These are phyloP conservation scores for Pseudomyrmex sp. DNA, from an alignment of 1,140 invertebrate genomes.

Conservation along the genomic window DNA sequence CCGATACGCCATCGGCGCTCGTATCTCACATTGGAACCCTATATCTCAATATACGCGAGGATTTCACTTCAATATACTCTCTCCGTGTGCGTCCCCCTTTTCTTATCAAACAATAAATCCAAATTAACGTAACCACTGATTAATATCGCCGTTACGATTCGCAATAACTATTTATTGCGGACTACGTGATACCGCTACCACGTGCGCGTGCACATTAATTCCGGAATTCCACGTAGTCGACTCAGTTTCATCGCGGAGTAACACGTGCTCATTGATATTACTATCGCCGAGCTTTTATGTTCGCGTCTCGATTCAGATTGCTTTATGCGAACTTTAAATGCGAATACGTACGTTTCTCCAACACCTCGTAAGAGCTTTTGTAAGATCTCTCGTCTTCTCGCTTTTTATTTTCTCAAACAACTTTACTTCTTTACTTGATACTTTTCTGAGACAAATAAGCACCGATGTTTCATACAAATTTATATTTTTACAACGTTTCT, in stretches of 20 bases:
- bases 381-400: too few species aligned
- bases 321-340: conserved; percentile 13
- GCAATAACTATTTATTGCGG: conserved; percentile 45
- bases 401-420: background rate
- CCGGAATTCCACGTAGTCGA: conserved; percentile 50
- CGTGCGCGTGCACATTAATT: conserved; percentile 35
- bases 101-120: conserved; percentile 52
- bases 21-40: conserved; percentile 11
- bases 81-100: background rate
- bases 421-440: background rate
- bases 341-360: background rate
- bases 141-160: conserved; percentile 49
- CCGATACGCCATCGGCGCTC: background rate
- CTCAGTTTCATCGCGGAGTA: conserved; percentile 43
- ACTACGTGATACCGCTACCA: conserved; percentile 20
- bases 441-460: too few species aligned
- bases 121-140: conserved; percentile 52
- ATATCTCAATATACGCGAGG: background rate
- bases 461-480: too few species aligned
- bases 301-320: conserved; percentile 28
- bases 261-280: conserved; percentile 51
- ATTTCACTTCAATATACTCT: background rate
- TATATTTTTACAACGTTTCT: too few species aligned
- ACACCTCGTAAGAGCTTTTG: background rate
- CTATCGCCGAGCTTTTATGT: conserved; percentile 49